phyloP scores from a whole-genome alignment of 92 coral and sea anemone genomes.

The Plumapathes pennacea region DNA sequence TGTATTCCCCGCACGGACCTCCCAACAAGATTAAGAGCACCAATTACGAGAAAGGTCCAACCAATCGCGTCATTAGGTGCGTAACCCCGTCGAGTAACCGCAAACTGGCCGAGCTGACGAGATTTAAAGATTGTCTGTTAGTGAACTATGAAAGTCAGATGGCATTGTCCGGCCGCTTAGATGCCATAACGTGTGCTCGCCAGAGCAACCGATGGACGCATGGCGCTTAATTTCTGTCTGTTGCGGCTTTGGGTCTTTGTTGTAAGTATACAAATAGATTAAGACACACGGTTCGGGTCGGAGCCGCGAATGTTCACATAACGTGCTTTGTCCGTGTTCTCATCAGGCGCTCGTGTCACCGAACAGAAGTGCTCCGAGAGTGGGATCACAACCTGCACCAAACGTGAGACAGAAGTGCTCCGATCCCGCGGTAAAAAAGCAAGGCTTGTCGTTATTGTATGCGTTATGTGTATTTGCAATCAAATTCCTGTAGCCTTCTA shows the following conservation, averaged over 20 bases:
- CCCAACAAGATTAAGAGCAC: conserved; percentile 49
- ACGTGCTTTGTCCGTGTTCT: conserved; percentile 22
- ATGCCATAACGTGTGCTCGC: no score
- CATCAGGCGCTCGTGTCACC: conserved; percentile 31
- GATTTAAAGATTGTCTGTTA: conserved; percentile 68
- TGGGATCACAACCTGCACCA: conserved; percentile 8
- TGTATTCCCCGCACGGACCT: conserved; percentile 43
- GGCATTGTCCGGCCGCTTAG: conserved; percentile 41
- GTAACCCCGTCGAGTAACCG: conserved; percentile 60
- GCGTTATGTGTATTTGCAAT: conserved; percentile 51
- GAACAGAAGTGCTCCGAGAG: conserved; percentile 8
- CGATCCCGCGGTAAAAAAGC: conserved; percentile 48
- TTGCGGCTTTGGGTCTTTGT: conserved; percentile 44
- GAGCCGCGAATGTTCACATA: no score
- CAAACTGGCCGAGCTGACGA: conserved; percentile 60
- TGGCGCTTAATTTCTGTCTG: conserved; percentile 45
- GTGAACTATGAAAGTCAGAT: conserved; percentile 70
- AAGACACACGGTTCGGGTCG: neutral
- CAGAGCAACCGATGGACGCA: conserved; percentile 74
- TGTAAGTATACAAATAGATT: conserved; percentile 46
- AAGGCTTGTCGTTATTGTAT: conserved; percentile 22
- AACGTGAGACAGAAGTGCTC: conserved; percentile 34
- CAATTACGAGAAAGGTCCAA: conserved; percentile 57
- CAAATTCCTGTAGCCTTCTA: conserved; percentile 37
- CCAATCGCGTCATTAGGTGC: conserved; percentile 66